phyloP scores from a whole-genome alignment of 2,888 invertebrate genomes.

The Koerneria pararmatus region DNA sequence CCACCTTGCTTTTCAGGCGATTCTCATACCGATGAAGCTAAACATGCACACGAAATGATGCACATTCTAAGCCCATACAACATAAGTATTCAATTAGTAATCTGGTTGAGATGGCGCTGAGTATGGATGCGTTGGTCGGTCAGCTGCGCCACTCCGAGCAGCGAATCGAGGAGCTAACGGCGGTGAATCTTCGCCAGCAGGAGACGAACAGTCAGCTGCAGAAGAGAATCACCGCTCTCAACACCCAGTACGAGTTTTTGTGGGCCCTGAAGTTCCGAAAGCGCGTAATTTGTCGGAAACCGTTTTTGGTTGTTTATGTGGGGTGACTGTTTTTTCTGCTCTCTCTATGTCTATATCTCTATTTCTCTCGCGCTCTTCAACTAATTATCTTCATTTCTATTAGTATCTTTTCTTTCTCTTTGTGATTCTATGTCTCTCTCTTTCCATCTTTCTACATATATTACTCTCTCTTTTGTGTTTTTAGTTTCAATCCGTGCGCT shows the following conservation, averaged over 20 bases:
- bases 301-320: too few species aligned
- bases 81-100: too few species aligned
- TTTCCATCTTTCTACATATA: not conserved
- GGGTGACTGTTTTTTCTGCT: too few species aligned
- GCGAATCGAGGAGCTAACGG: slow-evolving; percentile 37
- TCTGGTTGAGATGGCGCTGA: slow-evolving; percentile 22
- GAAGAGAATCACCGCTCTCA: slow-evolving; percentile 29
- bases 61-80: too few species aligned
- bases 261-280: slow-evolving; percentile 11
- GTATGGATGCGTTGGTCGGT: slow-evolving; percentile 27
- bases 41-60: too few species aligned
- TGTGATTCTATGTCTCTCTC: not conserved
- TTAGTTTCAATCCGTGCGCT: too few species aligned
- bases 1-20: too few species aligned
- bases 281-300: too few species aligned
- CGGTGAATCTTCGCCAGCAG: slow-evolving; percentile 33
- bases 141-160: slow-evolving; percentile 38
- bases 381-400: not conserved
- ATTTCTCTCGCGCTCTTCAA: not conserved
- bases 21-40: too few species aligned
- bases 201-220: slow-evolving; percentile 33
- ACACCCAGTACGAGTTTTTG: slow-evolving; percentile 25
- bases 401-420: not conserved
- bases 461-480: not conserved
- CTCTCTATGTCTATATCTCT: not conserved